Conservation (phyloP, 2,113 vertebrate species). For the Ptyas mucosa region DNA sequence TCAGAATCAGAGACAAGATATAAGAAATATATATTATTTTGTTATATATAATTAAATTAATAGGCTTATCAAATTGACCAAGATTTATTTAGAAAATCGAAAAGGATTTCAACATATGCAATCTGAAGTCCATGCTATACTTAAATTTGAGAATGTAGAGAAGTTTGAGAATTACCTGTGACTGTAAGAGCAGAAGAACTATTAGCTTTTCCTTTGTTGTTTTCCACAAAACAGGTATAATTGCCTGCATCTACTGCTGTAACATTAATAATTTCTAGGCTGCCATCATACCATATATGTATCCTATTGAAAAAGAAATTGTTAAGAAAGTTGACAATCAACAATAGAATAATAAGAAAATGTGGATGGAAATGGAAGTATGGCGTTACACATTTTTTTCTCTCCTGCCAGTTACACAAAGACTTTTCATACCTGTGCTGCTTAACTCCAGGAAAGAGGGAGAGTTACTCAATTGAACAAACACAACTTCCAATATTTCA, state of each 20-base stretch:
- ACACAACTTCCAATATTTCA: too few relatives aligned
- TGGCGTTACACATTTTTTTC: not conserved
- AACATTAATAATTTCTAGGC: constrained; percentile 90
- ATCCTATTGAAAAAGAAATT: constrained; percentile 69
- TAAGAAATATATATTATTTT: not conserved
- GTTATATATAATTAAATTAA: not conserved
- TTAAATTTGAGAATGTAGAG: not conserved
- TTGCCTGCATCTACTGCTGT: constrained; percentile 84
- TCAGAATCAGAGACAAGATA: not conserved
- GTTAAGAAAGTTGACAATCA: not conserved
- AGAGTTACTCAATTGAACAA: not conserved
- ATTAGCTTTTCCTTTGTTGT: constrained; percentile 89
- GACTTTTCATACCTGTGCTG: not conserved
- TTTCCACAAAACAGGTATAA: constrained; percentile 95
- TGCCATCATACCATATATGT: constrained; percentile 90
- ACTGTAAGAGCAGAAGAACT: constrained; percentile 84
- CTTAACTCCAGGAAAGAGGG: not conserved
- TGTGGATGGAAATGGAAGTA: not conserved
- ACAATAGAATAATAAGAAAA: not conserved
- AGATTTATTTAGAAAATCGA: not conserved
- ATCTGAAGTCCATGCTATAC: not conserved
- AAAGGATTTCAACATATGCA: not conserved
- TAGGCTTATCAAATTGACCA: not conserved
- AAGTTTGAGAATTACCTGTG: constrained; percentile 73
- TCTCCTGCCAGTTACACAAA: not conserved